Evolutionary conservation across 2,113 vertebrate species (phyloP), one percentile per base, ranked within the genome.

Genomic region (Pteruthius melanotis): DNA sequence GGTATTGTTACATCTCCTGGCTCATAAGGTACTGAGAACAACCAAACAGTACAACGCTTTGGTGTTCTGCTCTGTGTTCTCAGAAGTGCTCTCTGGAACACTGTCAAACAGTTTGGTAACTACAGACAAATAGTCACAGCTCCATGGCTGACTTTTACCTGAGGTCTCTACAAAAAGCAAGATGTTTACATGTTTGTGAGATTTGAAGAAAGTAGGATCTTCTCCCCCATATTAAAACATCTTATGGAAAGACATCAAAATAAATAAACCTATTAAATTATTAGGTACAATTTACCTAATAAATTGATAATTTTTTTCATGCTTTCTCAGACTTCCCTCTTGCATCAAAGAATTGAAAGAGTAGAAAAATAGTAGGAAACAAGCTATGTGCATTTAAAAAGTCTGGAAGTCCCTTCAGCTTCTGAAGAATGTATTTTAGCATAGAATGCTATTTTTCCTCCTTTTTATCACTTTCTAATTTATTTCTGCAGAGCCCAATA

Each of bases 1-100:
- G 72, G 86, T 83, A 96, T 87, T 89, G 81, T 93, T 94, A 96
- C 93, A 86, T 80, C 21, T 91, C 33, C 56, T 75, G 60, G 47
- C 47, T 94, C 13, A 8, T 19, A 19, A 79, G 24, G 27, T 1
- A 7, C 66, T 35, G 52, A 68, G 49, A 91, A 81, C 31, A 84
- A 50, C 17, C n/a, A 71, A 82, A n/a, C 0, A 24, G n/a, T 14
- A 56, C 30, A 21, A 40, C 8, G 6, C n/a, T 60, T 61, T 1
- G 3, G 27, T 65, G 63, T 35, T 72, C 28, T 66, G 52, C 31
- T 21, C 13, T 37, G 7, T 1, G 1, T 20, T 66, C 39, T 35
- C 33, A 63, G 28, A 83, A 79, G 31, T 23, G 47, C 56, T 56
- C 40, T 45, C 52, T 81, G 59, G 91, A 78, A 33, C 60, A 60